phyloP scores from a whole-genome alignment of 2,888 invertebrate species.

The Andrena bucephala region DNA sequence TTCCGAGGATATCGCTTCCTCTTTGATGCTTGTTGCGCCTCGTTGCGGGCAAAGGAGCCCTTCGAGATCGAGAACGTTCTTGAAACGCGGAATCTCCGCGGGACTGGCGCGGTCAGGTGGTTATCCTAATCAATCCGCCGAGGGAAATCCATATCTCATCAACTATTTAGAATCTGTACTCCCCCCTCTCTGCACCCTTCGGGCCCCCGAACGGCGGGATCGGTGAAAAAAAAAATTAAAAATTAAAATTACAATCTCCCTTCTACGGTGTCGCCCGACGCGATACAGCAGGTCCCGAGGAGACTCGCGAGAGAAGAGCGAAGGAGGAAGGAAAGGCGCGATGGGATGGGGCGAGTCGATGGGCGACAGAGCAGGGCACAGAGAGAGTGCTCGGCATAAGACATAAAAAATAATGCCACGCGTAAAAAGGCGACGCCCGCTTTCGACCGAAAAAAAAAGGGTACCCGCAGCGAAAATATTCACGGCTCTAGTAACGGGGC shows the following conservation, averaged over 20 bases:
- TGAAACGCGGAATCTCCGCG: not conserved
- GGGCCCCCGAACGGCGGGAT: conserved; percentile 26
- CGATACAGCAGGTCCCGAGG: conserved; percentile 34
- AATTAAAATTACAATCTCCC: conserved; percentile 80
- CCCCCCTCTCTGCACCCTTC: conserved; percentile 12
- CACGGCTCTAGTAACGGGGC: conserved; percentile 67
- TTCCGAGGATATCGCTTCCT: not conserved
- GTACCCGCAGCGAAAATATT: conserved; percentile 57
- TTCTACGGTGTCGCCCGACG: conserved; percentile 56
- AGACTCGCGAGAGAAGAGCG: conserved; percentile 39
- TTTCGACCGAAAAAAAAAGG: conserved; percentile 56
- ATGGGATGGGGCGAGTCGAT: conserved; percentile 22
- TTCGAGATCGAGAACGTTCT: not conserved
- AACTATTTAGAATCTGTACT: conserved; percentile 69
- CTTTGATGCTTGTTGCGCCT: conserved; percentile 12
- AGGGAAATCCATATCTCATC: conserved; percentile 74
- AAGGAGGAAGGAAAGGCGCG: conserved; percentile 7
- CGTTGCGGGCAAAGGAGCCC: not conserved
- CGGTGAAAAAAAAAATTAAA: conserved; percentile 73
- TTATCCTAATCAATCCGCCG: conserved; percentile 71
- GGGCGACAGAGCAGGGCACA: conserved; percentile 57
- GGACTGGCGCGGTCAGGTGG: not conserved
- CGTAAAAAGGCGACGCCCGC: conserved; percentile 71
- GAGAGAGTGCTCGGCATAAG: conserved; percentile 65
- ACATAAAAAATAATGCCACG: conserved; percentile 72